Conservation (phyloP, 2,113 vertebrate genomes). For the Lota lota region DNA sequence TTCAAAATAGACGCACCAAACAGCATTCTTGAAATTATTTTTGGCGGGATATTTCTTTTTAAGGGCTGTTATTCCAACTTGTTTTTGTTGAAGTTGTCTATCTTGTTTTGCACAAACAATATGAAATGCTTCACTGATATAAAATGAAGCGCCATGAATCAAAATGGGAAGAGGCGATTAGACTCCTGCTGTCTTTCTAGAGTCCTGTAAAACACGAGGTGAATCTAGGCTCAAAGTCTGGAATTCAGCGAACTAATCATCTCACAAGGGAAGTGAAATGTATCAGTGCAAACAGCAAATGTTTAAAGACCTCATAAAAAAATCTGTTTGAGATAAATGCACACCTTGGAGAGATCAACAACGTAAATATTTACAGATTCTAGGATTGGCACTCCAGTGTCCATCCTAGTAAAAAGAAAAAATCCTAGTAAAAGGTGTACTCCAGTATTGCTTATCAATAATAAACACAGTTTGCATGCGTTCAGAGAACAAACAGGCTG, state of each 20-base stretch:
- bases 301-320: neutral
- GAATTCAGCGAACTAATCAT: neutral
- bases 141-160: neutral
- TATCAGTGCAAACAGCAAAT: neutral
- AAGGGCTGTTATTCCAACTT: constrained; percentile 48
- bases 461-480: no score
- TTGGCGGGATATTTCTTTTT: constrained; percentile 3
- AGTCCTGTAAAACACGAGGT: neutral
- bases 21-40: constrained; percentile 50
- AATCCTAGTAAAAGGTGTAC: no score
- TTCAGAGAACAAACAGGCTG: no score
- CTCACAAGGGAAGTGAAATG: neutral
- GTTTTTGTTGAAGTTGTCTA: constrained; percentile 31
- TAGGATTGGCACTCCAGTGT: no score
- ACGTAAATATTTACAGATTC: no score
- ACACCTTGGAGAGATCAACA: no score
- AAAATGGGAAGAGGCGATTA: neutral
- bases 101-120: neutral
- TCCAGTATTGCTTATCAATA: no score
- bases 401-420: no score
- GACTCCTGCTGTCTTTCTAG: neutral
- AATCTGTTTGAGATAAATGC: neutral
- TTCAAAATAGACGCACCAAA: constrained; percentile 60
- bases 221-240: constrained; percentile 1
- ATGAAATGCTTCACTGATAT: neutral